phyloP scores from a whole-genome alignment of 2,888 invertebrate genomes.

The Auanema sp. region DNA sequence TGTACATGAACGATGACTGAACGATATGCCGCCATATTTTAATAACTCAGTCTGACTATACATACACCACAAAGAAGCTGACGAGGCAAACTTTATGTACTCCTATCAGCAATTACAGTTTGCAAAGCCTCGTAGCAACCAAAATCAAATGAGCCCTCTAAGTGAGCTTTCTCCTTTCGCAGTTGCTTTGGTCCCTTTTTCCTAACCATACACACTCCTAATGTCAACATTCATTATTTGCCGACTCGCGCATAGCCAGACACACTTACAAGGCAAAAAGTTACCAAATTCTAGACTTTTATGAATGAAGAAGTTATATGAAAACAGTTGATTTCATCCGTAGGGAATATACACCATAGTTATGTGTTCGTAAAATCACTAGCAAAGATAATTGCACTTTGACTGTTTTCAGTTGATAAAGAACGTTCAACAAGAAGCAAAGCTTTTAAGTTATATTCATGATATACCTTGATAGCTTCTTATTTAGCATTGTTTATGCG shows the following conservation, averaged over 20 bases:
- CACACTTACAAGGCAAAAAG: slow-evolving; percentile 23
- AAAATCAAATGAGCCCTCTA: neutral
- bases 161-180: neutral
- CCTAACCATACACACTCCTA: slow-evolving; percentile 13
- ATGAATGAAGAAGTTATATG: neutral
- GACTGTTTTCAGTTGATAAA: too few species aligned
- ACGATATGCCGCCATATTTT: too few species aligned
- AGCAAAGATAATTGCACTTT: too few species aligned
- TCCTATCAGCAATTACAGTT: neutral
- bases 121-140: slow-evolving; percentile 9
- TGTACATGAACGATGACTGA: too few species aligned
- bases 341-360: neutral
- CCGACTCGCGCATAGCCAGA: slow-evolving; percentile 22
- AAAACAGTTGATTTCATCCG: neutral
- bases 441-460: too few species aligned
- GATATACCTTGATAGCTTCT: too few species aligned
- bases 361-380: slow-evolving; percentile 3
- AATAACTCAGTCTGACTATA: too few species aligned
- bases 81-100: too few species aligned
- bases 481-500: too few species aligned
- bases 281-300: slow-evolving; percentile 12
- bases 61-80: too few species aligned
- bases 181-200: neutral
- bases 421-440: too few species aligned
- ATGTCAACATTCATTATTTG: slow-evolving; percentile 22